A percentile compares a stretch with the other conserved stretches of the same genome.
Evolutionary conservation across 2,888 invertebrate species (phyloP).

Genomic region (Gortyna flavago): DNA sequence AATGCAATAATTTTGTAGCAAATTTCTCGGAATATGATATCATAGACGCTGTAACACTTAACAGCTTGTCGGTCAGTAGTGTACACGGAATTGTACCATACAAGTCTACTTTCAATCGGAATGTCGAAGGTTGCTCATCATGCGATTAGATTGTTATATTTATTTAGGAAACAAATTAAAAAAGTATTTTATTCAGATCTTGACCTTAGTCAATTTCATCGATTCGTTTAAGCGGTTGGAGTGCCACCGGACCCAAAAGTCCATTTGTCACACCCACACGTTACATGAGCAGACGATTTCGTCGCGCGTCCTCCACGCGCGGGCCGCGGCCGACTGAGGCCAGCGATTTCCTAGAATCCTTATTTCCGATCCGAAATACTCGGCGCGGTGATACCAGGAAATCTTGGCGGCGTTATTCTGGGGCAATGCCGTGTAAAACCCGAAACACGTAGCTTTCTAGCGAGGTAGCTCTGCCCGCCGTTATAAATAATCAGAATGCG

Average conservation of each 20-base stretch:
- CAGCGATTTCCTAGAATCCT: slow-evolving; percentile 86
- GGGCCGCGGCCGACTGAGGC: slow-evolving; percentile 77
- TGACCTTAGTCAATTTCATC: slow-evolving; percentile 55
- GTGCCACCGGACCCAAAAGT: slow-evolving; percentile 39
- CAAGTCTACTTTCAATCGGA: background rate
- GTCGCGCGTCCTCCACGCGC: slow-evolving; percentile 74
- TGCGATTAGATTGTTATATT: background rate
- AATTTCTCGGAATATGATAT: background rate
- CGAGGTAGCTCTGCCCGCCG: slow-evolving; percentile 82
- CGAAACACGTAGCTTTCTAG: slow-evolving; percentile 86
- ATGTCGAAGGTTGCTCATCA: background rate
- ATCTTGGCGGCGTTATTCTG: slow-evolving; percentile 86
- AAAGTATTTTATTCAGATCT: slow-evolving; percentile 28
- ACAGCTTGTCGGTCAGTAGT: background rate
- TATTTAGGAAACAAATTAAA: slow-evolving; percentile 8
- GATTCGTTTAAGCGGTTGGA: slow-evolving; percentile 25
- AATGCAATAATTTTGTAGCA: background rate
- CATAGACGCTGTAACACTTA: background rate
- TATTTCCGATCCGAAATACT: slow-evolving; percentile 89
- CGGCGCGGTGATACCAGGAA: slow-evolving; percentile 85
- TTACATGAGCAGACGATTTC: slow-evolving; percentile 51
- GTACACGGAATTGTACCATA: background rate
- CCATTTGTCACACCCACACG: slow-evolving; percentile 65
- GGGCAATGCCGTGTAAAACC: slow-evolving; percentile 86
- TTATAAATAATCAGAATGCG: slow-evolving; percentile 86